Percentiles rank a stretch among this genome's conserved stretches.
Conservation (phyloP, 1,140 invertebrate species). For the Hyles euphorbiae region DNA sequence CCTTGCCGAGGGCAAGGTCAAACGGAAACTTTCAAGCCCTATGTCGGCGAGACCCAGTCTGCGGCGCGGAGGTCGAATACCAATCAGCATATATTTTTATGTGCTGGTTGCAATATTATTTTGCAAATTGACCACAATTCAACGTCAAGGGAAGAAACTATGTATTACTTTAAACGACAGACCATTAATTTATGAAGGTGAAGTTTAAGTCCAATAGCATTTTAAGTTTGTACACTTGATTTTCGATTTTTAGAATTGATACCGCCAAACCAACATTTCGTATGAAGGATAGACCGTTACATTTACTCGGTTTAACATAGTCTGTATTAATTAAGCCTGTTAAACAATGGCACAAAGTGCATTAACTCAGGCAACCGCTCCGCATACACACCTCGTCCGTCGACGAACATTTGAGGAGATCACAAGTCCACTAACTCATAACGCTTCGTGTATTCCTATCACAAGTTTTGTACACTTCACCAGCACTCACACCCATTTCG, state of each 20-base stretch:
- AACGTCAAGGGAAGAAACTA: too few species aligned
- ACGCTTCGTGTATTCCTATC: constrained; percentile 39
- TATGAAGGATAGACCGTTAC: too few species aligned
- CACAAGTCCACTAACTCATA: constrained; percentile 42
- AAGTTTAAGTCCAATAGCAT: too few species aligned
- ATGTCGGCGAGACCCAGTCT: constrained; percentile 7
- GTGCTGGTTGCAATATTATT: too few species aligned
- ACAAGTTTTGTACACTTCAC: constrained; percentile 49
- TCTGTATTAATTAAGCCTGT: constrained; percentile 8
- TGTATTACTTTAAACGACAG: too few species aligned
- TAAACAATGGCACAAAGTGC: constrained; percentile 4
- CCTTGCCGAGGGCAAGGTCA: constrained; percentile 40
- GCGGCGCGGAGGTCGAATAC: constrained; percentile 5
- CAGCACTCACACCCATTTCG: constrained; percentile 40
- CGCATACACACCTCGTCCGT: constrained; percentile 53
- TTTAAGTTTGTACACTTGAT: too few species aligned
- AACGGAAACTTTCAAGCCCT: constrained; percentile 41
- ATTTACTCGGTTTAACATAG: background rate
- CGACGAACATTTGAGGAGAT: constrained; percentile 57
- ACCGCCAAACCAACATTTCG: too few species aligned
- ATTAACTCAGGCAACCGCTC: background rate
- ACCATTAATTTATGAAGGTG: too few species aligned
- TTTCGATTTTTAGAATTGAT: too few species aligned
- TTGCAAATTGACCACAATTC: too few species aligned
- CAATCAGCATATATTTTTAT: too few species aligned